These are phyloP conservation scores for Habrosyne pyritoides DNA, from an alignment of 2,888 invertebrate genomes.

Conservation along the genomic window DNA sequence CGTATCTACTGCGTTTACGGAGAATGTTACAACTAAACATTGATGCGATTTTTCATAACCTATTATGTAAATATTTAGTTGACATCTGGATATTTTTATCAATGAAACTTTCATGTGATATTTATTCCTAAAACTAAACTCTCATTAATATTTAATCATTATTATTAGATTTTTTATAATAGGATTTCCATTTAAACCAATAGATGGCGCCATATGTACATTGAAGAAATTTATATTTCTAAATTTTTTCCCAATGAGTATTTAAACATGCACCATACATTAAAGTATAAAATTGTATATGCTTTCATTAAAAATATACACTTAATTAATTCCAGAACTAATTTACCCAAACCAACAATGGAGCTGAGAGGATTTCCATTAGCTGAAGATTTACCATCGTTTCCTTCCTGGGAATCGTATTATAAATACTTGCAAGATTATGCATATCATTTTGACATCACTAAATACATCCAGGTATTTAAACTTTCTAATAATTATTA, in stretches of 20 bases:
- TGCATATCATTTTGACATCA: conserved; percentile 60
- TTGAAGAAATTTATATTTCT: not conserved
- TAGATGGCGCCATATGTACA: not conserved
- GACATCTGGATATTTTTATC: not conserved
- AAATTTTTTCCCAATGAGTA: not conserved
- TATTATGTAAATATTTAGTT: no score
- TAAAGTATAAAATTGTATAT: no score
- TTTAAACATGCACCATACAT: no score
- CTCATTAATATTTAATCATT: no score
- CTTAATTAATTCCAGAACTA: conserved; percentile 59
- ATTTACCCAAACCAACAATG: conserved; percentile 77
- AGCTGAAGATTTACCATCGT: conserved; percentile 61
- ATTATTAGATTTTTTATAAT: not conserved
- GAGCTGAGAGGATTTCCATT: conserved; percentile 65
- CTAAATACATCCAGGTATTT: conserved; percentile 63
- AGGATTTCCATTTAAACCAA: not conserved
- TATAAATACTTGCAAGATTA: conserved; percentile 64
- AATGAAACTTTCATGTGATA: not conserved
- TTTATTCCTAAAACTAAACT: not conserved
- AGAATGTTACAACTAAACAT: conserved; percentile 16
- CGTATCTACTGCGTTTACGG: conserved; percentile 18
- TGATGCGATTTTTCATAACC: not conserved
- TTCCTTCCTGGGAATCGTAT: conserved; percentile 58
- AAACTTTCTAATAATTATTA: conserved; percentile 1
- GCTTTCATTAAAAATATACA: no score